Base-by-base conservation (phyloP, 2,888 invertebrate genomes). In the Cerastoderma edule region DNA sequence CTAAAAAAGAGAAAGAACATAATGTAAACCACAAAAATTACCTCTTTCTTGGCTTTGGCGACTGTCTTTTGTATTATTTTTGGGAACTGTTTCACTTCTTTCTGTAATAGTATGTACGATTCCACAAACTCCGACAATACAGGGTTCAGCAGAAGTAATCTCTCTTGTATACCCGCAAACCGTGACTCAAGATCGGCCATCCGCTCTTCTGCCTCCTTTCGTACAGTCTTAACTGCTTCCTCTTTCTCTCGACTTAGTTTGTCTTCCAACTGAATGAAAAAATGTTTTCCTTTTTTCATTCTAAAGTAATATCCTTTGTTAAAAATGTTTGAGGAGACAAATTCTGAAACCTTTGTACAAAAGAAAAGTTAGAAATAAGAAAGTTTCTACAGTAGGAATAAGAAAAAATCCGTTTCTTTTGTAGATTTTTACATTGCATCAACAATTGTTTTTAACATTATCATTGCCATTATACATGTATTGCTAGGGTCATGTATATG, bases 31-130 rank as follows among this genome's bases (percentile, higher is more conserved):
- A 60, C 71, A n/a, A n/a, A n/a, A n/a, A n/a, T 67, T 69, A 88
- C 89, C 87, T 89, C 80, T 44, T 84, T 78, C 35, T 79, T 85
- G 5, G 87, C 75, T 13, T 78, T 79, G 24, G 75, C 66, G 24
- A 89, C 83, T 1, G 85, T 78, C 30, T 74, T 68, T 39, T 85
- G 69, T 6, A 89, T 78, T 2, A 87, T 67, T 22, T 76, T 75
- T 0, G 89, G 90, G 63, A 88, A 85, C 35, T 83, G 71, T 16
- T 79, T 82, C 1, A 85, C 85, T 66, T 88, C 82, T 22, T 84
- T 80, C 74, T 85, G 82, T 50, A 90, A 83, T 4, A 78, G 74
- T 39, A 80, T 67, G 60, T 87, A 87, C 1, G 87, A 80, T 28
- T 82, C 76, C 32, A 85, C 80, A 54, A 90, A 79, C 50, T 83